Evolutionary conservation across 2,797 vertebrate species (phyloP).

Genomic region (Varecia variegata): DNA sequence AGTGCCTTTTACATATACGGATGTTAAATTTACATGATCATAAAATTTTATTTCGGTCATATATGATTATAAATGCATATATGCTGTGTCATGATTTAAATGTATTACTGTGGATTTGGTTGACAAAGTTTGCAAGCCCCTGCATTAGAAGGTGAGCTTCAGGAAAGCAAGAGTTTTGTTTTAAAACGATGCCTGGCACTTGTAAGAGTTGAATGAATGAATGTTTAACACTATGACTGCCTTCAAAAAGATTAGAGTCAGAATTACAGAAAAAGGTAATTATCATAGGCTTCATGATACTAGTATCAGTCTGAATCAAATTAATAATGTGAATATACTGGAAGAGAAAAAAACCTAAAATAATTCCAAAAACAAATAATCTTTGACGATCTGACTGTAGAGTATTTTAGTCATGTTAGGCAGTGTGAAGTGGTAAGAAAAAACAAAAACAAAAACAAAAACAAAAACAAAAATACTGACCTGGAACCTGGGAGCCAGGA

Average conservation of each 20-base stretch:
- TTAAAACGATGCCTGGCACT: not conserved
- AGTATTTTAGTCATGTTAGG: not conserved
- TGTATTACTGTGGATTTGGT: not conserved
- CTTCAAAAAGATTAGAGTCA: not conserved
- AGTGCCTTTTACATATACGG: not conserved
- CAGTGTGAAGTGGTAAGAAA: not conserved
- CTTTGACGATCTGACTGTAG: not conserved
- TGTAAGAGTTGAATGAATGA: not conserved
- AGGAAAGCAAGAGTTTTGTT: not conserved
- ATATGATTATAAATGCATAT: not conserved
- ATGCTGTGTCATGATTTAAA: not conserved
- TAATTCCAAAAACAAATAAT: not conserved
- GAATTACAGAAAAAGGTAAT: not conserved
- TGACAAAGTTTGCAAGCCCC: not conserved
- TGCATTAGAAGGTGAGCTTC: not conserved
- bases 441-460: not conserved
- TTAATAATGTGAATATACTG: not conserved
- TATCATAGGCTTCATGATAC: not conserved
- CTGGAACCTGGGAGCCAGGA: not conserved
- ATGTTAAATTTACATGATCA: not conserved
- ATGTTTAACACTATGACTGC: not conserved
- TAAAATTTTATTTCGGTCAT: not conserved
- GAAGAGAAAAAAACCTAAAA: not conserved
- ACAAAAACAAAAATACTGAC: not conserved
- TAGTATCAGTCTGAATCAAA: not conserved